Evolutionary conservation across 1,140 invertebrate species (phyloP).

Genomic region (Aphaenogaster ashmeadi): DNA sequence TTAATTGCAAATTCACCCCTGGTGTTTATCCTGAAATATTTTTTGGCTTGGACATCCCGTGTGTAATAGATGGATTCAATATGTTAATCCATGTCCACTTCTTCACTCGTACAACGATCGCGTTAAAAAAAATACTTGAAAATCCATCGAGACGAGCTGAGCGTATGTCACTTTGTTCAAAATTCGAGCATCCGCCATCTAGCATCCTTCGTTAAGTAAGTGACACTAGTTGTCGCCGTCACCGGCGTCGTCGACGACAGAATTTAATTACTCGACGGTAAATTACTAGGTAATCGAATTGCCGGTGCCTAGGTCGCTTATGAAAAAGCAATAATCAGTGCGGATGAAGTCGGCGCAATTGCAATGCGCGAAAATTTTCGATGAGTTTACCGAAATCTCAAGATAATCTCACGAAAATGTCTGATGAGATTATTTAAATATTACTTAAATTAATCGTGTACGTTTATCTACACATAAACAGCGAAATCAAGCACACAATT

Average conservation of each 20-base stretch:
- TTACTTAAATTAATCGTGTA: background rate
- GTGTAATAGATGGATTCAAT: constrained; percentile 19
- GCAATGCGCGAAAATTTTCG: constrained; percentile 33
- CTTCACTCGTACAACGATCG: background rate
- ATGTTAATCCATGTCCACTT: constrained; percentile 12
- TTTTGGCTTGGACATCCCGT: constrained; percentile 7
- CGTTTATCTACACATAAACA: background rate
- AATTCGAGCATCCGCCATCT: constrained; percentile 31
- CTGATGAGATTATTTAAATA: background rate
- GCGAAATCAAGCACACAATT: background rate
- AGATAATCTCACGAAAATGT: background rate
- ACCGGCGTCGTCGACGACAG: constrained; percentile 28
- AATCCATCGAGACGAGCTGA: background rate
- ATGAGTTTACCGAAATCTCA: constrained; percentile 9
- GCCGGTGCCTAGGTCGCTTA: constrained; percentile 47
- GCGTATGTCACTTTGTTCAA: constrained; percentile 16
- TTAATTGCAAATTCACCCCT: background rate
- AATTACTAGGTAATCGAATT: constrained; percentile 75
- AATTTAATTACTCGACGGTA: constrained; percentile 75
- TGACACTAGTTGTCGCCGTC: constrained; percentile 47
- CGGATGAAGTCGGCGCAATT: constrained; percentile 5
- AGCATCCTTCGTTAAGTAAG: constrained; percentile 46
- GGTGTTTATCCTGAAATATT: background rate
- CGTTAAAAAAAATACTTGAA: background rate
- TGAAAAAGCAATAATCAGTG: constrained; percentile 70